Base-by-base conservation (phyloP, 2,113 vertebrate genomes). In the Halichoeres trimaculatus region DNA sequence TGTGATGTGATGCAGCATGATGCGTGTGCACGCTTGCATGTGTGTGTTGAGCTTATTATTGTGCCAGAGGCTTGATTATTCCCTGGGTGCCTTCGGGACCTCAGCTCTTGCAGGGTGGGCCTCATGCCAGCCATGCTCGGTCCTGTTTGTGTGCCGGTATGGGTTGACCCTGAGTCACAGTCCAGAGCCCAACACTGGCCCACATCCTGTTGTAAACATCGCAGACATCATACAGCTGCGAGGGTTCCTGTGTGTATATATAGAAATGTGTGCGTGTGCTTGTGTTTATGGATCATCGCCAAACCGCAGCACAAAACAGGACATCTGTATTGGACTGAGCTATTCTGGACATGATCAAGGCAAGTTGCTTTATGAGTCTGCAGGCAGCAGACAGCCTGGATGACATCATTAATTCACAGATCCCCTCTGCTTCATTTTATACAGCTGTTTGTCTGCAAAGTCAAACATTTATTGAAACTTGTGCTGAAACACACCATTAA, bases 151-250 rank as follows among this genome's bases (percentile, higher is more conserved):
- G 73, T 76, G 72, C 76, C 41, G 58, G 74, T 70, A 83, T 61
- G 79, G 70, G 74, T 55, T 81, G 77, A 87, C 85, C 85, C 76
- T 76, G 64, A 54, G 81, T 75, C 59, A 50, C 65, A 75, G 80
- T 74, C 59, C 67, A 51, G 75, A 56, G 72, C 51, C 38, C 62
- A 51, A 51, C 55, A 10, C 78, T 72, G 80, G 74, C 68, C 72
- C 80, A 78, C 76, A 85, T 91, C 86, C 84, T 87, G 79, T 70
- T 87, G 74, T 90, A 90, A 91, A 91, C 88, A 88, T 86, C 72
- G 70, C 47, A 77, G 83, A 91, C 89, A 84, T 83, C 76, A 70
- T 79, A 67, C 88, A 91, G 89, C 88, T 89, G 81, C 70, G 62
- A 58, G 80, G 59, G 54, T 64, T 77, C 70, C 64, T 84, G 73